A percentile compares a stretch with the other conserved stretches of the same genome.
These are phyloP conservation scores for Columba guinea DNA, from an alignment of 2,797 vertebrate species.

Conservation along the genomic window DNA sequence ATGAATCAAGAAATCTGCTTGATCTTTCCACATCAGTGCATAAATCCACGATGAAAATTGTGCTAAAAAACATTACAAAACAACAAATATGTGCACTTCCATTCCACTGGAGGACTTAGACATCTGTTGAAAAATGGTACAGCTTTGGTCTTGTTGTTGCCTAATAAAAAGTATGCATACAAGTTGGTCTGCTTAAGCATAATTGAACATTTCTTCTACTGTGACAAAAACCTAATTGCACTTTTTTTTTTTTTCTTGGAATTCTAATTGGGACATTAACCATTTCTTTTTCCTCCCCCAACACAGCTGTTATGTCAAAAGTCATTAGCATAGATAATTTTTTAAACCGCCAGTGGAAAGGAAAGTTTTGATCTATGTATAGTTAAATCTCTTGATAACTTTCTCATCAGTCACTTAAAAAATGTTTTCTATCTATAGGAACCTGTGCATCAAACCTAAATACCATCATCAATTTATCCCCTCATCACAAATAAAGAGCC, in stretches of 20 bases:
- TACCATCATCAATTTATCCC: neutral
- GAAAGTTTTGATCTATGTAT: conserved; percentile 62
- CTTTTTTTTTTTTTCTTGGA: conserved; percentile 52
- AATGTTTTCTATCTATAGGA: conserved; percentile 61
- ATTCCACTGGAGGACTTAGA: conserved; percentile 65
- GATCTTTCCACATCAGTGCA: conserved; percentile 50
- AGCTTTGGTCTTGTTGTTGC: conserved; percentile 66
- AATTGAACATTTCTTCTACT: conserved; percentile 65
- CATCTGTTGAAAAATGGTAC: conserved; percentile 66
- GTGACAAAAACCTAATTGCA: conserved; percentile 62
- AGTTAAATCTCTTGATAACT: conserved; percentile 39
- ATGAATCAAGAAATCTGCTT: conserved; percentile 62
- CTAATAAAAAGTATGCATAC: conserved; percentile 73
- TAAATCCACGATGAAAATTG: conserved; percentile 48
- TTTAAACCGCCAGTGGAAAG: conserved; percentile 68
- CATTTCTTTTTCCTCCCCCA: conserved; percentile 39
- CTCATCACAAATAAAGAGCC: conserved; percentile 47
- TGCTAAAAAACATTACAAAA: conserved; percentile 50
- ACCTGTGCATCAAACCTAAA: conserved; percentile 29
- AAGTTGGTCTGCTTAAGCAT: conserved; percentile 70
- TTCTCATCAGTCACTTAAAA: conserved; percentile 49
- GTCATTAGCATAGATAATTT: conserved; percentile 37
- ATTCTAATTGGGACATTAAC: conserved; percentile 33
- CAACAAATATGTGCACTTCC: conserved; percentile 68
- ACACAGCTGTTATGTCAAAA: conserved; percentile 32